Conservation (phyloP, 2,113 vertebrate species). For the Columba janthina region DNA sequence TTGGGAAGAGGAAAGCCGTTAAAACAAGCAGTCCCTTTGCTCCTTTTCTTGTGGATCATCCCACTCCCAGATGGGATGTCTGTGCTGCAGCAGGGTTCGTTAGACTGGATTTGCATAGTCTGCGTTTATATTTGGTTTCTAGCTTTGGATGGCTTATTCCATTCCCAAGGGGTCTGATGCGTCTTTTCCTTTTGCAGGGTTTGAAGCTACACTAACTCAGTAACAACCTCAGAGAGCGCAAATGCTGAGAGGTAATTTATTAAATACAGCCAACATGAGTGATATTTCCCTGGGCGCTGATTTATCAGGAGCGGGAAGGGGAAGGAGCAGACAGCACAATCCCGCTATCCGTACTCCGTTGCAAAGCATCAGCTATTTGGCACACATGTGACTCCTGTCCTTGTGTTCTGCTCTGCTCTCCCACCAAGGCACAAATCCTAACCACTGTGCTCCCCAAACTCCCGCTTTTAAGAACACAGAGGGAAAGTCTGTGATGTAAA, state of each 20-base stretch:
- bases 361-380: background rate
- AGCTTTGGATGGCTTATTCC: constrained; percentile 26
- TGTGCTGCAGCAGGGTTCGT: constrained; percentile 30
- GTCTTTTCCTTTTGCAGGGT: constrained; percentile 19
- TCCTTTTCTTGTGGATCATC: background rate
- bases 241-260: constrained; percentile 18
- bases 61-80: constrained; percentile 59
- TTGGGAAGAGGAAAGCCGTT: constrained; percentile 26
- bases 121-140: constrained; percentile 57
- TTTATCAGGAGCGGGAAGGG: background rate
- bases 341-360: accelerated
- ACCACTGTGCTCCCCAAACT: background rate
- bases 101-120: constrained; percentile 64
- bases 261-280: constrained; percentile 19
- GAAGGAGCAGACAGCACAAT: background rate
- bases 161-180: background rate
- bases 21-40: constrained; percentile 34
- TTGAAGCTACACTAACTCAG: background rate
- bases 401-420: background rate
- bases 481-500: background rate
- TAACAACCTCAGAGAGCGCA: constrained; percentile 3
- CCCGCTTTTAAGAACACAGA: background rate
- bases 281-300: constrained; percentile 31
- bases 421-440: background rate
- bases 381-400: background rate